Base-by-base conservation (phyloP, 2,888 invertebrate genomes). In the Arge pagana region DNA sequence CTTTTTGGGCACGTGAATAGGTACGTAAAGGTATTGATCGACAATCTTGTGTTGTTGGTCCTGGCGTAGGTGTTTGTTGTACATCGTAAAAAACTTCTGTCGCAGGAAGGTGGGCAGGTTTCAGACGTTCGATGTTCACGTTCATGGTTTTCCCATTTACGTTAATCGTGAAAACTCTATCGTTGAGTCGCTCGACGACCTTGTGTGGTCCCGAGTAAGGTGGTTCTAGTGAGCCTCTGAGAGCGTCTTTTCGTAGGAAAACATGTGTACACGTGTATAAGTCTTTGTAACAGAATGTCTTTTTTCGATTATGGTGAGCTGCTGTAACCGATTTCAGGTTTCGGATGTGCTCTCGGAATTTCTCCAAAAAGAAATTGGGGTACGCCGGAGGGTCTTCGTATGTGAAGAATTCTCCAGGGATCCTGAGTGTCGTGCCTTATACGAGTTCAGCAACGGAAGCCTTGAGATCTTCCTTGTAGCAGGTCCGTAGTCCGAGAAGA, bases 401-500 rank as follows among this genome's bases (percentile, higher is more conserved):
- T 8, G 50, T 11, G 15, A 63, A 53, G 39, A 66, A 62, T 41
- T 64, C 64, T n/a, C 62, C 65, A 1, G 64, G 71, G 5, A 76
- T 24, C 2, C 63, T 56, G 4, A 73, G 42, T 0, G 57, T 37
- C 28, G 57, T 54, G 0, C 73, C 70, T 48, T 68, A 72, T 0
- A 72, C 57, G 39, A 75, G 48, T 33, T 72, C 66, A 1, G 71
- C 66, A 19, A 70, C 51, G 2, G 67, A 65, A 5, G 64, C 54
- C 16, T 62, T 41, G 3, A 70, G 21, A 50, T 74, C 68, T 33
- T 68, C 68, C 48, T 70, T 72, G 16, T 54, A 56, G 2, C 62
- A 51, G 0, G 64, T 54, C 3, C 73, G 61, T 3, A 72, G 31
- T 1, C 71, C 73, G 2, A 76, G 54, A 1, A 76, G 53, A 4